These are phyloP conservation scores for Erebia ligea DNA, from an alignment of 2,888 invertebrate genomes.

Conservation along the genomic window DNA sequence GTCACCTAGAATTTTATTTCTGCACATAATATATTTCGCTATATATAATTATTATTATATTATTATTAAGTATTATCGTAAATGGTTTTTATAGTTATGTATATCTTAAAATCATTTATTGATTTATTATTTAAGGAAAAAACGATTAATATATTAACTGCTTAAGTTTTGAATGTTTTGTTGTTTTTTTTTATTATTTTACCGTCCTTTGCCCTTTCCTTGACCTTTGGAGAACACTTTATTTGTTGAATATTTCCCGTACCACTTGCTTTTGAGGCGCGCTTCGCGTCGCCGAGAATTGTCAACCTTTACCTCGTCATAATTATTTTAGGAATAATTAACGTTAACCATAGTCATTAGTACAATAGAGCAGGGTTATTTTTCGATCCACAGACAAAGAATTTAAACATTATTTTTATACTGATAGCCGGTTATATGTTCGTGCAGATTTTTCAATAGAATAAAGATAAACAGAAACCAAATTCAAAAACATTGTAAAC, in stretches of 20 bases:
- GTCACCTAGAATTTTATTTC: slow-evolving; percentile 84
- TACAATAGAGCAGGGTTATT: slow-evolving; percentile 84
- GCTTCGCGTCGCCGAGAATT: slow-evolving; percentile 66
- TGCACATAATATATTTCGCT: slow-evolving; percentile 84
- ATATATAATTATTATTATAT: slow-evolving; percentile 83
- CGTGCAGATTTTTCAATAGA: slow-evolving; percentile 75
- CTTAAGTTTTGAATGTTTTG: slow-evolving; percentile 81
- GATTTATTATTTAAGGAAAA: slow-evolving; percentile 82
- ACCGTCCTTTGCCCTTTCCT: slow-evolving; percentile 57
- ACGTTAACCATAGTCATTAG: slow-evolving; percentile 81
- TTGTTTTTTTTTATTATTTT: slow-evolving; percentile 74
- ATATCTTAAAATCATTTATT: slow-evolving; percentile 83
- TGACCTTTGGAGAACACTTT: slow-evolving; percentile 63
- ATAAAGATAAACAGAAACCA: slow-evolving; percentile 61
- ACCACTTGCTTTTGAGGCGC: slow-evolving; percentile 59
- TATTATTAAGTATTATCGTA: slow-evolving; percentile 83
- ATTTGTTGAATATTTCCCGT: slow-evolving; percentile 55
- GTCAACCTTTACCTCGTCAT: slow-evolving; percentile 81
- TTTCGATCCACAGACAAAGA: slow-evolving; percentile 82
- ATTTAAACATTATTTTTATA: slow-evolving; percentile 81
- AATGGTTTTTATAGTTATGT: slow-evolving; percentile 84
- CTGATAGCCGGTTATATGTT: slow-evolving; percentile 81
- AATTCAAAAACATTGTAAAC: slow-evolving; percentile 74
- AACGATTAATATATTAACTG: slow-evolving; percentile 83
- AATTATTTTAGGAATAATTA: slow-evolving; percentile 81